A percentile compares a stretch with the other conserved stretches of the same genome.
Evolutionary conservation across 2,797 vertebrate species (phyloP).

Genomic region (Neosilurus hyrtlii): DNA sequence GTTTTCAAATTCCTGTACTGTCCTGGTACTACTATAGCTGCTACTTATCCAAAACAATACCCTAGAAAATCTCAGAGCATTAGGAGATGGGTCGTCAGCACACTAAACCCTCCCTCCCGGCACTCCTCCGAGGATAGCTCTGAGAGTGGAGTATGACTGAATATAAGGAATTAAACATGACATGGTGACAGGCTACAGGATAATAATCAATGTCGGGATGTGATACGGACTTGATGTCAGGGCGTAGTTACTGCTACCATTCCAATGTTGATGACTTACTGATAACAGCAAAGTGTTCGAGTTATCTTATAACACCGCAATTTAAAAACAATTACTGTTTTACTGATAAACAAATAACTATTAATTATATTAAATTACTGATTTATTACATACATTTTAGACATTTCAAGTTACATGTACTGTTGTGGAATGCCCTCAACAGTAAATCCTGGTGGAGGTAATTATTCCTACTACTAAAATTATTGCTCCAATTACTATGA

Average conservation of each 20-base stretch:
- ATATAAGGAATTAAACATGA: neutral
- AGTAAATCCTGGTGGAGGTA: neutral
- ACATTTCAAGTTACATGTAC: neutral
- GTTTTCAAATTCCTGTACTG: conserved; percentile 27
- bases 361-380: too few species aligned
- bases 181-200: neutral
- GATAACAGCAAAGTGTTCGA: too few species aligned
- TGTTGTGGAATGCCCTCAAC: neutral
- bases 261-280: neutral
- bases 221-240: neutral
- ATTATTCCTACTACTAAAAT: too few species aligned
- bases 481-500: too few species aligned
- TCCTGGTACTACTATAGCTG: neutral
- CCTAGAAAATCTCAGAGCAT: neutral
- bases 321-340: neutral
- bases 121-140: too few species aligned
- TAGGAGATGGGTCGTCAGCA: neutral
- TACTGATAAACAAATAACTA: neutral
- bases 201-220: neutral
- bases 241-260: neutral
- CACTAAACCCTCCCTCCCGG: neutral
- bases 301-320: neutral
- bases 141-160: neutral
- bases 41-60: neutral
- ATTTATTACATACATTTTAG: neutral